Evolutionary conservation across 2,113 vertebrate genomes (phyloP), one percentile per base, ranked within the genome.

Genomic region (Atlantisia rogersi): DNA sequence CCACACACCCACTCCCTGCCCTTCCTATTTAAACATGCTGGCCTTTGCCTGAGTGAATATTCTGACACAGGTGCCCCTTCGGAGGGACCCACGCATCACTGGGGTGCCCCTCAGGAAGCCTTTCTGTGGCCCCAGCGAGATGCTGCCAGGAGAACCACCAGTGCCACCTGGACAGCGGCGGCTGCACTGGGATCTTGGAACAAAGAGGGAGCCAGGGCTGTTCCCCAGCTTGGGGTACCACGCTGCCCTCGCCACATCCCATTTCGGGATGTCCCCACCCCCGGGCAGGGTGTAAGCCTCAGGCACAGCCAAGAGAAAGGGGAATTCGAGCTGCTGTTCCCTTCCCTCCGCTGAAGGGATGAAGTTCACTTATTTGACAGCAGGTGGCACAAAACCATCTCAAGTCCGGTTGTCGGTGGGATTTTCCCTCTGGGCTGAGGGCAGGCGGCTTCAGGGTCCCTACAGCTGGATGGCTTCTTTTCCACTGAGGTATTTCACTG

Each of bases 381-480:
- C 85, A 97, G 95, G 75, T 88, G 95, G 95, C 95, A 96, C 76
- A 95, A 94, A 90, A 48, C 64, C 14, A 63, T 28, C 88, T 29
- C 69, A 0, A 19, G 37, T 59, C 42, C 5, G 5, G 2, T 6
- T 90, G 65, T 55, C 50, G 35, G 0, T 3, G 0, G 32, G 8
- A 5, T 40, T 85, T 74, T 74, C 37, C 42, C 46, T 39, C 32
- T 5, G n/a, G 13, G 19, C 9, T 28, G 24, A 35, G 31, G 19
- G 25, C 18, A 21, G 52, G 39, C 2, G 19, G 4, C 70, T 62
- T 52, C 86, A 29, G 21, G 2, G 4, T 3, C 50, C 46, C 46
- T 46, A 1, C 31, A 63, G 64, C 40, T 52, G 9, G 28, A 18
- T 4, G 24, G 35, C 28, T 44, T 50, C 50, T 55, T 22, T 20